Conservation (phyloP, 2,113 vertebrate species). For the Trogon melanurus region DNA sequence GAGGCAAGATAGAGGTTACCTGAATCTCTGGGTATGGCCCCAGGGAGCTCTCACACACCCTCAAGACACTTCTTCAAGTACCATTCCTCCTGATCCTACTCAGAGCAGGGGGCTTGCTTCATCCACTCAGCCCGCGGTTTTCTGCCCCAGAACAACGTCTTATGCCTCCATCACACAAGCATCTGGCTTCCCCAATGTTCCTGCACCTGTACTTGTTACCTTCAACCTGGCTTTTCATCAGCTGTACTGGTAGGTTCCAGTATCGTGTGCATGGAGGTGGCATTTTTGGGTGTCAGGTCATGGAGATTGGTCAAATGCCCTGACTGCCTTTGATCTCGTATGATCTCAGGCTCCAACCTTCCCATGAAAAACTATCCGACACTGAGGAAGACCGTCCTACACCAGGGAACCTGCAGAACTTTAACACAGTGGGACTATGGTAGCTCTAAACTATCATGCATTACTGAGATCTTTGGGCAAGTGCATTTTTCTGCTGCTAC, state of each 20-base stretch:
- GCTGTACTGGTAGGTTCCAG: background rate
- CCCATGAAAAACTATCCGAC: background rate
- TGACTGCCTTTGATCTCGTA: background rate
- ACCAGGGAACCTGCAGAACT: background rate
- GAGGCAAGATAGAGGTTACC: background rate
- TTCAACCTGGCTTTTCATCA: background rate
- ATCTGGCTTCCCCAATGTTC: rapidly evolving
- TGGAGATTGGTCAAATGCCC: background rate
- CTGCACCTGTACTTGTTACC: background rate
- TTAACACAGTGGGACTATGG: background rate
- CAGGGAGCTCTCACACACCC: background rate
- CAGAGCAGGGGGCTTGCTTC: background rate
- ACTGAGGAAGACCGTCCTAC: background rate
- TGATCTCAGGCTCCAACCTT: background rate
- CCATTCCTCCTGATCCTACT: background rate
- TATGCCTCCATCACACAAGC: background rate
- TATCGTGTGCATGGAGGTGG: rapidly evolving
- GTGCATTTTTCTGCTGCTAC: background rate
- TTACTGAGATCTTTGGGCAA: background rate
- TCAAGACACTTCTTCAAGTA: background rate
- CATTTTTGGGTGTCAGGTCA: background rate
- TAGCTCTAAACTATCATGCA: background rate
- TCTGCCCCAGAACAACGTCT: background rate
- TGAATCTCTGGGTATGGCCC: rapidly evolving
- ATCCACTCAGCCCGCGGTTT: background rate